Evolutionary conservation across 1,140 invertebrate genomes (phyloP).

Genomic region (Drosophila trapezifrons): DNA sequence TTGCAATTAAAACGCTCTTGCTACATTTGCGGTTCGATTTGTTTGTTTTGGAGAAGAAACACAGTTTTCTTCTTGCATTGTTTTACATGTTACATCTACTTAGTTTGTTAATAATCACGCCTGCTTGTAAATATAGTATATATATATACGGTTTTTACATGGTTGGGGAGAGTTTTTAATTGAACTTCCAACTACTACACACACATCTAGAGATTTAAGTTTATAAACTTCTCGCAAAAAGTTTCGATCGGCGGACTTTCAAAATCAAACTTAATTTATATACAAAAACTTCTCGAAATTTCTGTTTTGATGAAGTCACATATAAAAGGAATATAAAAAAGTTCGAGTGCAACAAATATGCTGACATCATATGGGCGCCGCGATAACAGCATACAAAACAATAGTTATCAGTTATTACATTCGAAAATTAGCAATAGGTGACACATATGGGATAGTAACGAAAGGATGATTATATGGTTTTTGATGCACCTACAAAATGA

Average conservation of each 20-base stretch:
- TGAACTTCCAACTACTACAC: conserved; percentile 68
- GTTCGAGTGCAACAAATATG: conserved; percentile 28
- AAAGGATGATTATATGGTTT: conserved; percentile 2
- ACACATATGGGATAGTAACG: not conserved
- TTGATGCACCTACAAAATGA: not conserved
- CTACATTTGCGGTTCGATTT: conserved; percentile 58
- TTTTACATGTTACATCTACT: conserved; percentile 38
- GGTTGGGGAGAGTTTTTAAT: conserved; percentile 61
- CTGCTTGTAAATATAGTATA: conserved; percentile 71
- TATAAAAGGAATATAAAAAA: conserved; percentile 55
- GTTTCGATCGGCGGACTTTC: conserved; percentile 47
- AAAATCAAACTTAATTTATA: conserved; percentile 67
- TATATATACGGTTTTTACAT: conserved; percentile 51
- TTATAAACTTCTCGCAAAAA: conserved; percentile 47
- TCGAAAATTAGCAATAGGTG: conserved; percentile 3
- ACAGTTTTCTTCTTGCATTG: conserved; percentile 9
- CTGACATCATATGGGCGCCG: conserved; percentile 25
- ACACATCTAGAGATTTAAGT: conserved; percentile 69
- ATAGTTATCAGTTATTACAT: conserved; percentile 32
- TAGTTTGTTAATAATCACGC: conserved; percentile 67
- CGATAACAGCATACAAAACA: conserved; percentile 22
- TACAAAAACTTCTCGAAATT: conserved; percentile 63
- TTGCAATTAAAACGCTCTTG: conserved; percentile 63
- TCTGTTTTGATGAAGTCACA: conserved; percentile 23
- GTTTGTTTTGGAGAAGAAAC: conserved; percentile 27